Base-by-base conservation (phyloP, 2,888 invertebrate genomes). In the Drosophila emarginata region DNA sequence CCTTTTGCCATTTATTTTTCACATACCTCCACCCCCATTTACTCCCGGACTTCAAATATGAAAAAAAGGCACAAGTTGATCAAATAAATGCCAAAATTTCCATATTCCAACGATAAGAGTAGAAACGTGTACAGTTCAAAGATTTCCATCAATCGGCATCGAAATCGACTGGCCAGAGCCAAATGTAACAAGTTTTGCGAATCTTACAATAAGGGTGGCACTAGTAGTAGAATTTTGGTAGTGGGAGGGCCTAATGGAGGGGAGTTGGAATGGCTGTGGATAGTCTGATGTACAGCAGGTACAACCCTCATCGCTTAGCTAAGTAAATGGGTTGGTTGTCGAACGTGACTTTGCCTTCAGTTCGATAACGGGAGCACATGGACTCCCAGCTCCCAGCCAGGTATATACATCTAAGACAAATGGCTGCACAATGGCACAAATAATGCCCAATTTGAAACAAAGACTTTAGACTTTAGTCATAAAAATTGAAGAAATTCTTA, bases 271-370 rank as follows among this genome's bases (percentile, higher is more conserved):
- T 32, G 52, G 58, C 40, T 61, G 66, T 52, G 58, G 15, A 64
- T 61, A 56, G 56, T 67, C 60, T 78, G 72, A 32, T 32, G 2
- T 32, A 32, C 66, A 77, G 85, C 81, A 79, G 81, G 87, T 87
- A 79, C 71, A 77, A 84, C 89, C 87, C 85, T 71, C 87, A 76
- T 81, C 81, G 82, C 84, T 85, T 85, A 79, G 85, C 79, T 85
- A 89, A 89, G 78, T 80, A 87, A 89, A 89, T 86, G 88, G 88
- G 89, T 89, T 89, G 85, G 82, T 73, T 69, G 67, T 50, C 64
- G 85, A 87, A 89, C 89, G 85, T 89, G 89, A 89, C 89, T 89
- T 40, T 11, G 77, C 66, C 69, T 63, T 59, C 26, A 61, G 64
- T 72, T 85, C 71, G 67, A 76, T 71, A 80, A 51, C 68, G 61